Base-by-base conservation (phyloP, 2,888 invertebrate species). In the Eretmocerus hayati region DNA sequence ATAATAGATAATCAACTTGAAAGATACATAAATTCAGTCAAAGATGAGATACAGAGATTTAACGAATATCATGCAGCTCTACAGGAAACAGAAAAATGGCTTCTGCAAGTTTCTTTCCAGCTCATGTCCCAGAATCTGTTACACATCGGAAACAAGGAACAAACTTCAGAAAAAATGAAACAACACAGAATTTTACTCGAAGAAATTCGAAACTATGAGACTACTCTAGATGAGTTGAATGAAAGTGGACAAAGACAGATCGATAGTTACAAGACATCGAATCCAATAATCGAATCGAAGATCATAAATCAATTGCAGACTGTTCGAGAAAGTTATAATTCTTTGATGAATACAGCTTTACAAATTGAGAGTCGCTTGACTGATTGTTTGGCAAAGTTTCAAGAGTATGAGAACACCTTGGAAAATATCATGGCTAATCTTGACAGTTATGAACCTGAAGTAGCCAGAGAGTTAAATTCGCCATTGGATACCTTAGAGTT, bases 81-180 rank as follows among this genome's bases (percentile, higher is more conserved):
- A 20, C 95, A 95, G 74, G 93, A 94, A 60, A 89, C 88, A 0
- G 95, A 95, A 69, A 94, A 94, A 68, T 96, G 95, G 95, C 74
- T 95, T 39, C 72, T 95, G 20, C 93, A 94, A 72, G 88, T 91
- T 43, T 93, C 93, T 2, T 93, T 94, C 81, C 90, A 91, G 65
- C 77, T 95, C 1, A 94, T 95, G 93, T 90, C 92, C 0, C 93
- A 94, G 66, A 95, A 95, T 69, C 91, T 93, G 0, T 75, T 94
- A 18, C 92, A 92, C 65, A 93, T 94, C 52, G 86, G 88, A 5
- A 92, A 90, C 63, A 81, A 90, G 48, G 88, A 91, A 59, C 92
- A 95, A 69, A 93, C 93, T 0, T 81, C 88, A 61, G 87, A 91
- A 56, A 93, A 94, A 71, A 80, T 94, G 32, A 84, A 85, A n/a